Base-by-base conservation (phyloP, 1,140 invertebrate species). In the Macrocentrus cingulum region DNA sequence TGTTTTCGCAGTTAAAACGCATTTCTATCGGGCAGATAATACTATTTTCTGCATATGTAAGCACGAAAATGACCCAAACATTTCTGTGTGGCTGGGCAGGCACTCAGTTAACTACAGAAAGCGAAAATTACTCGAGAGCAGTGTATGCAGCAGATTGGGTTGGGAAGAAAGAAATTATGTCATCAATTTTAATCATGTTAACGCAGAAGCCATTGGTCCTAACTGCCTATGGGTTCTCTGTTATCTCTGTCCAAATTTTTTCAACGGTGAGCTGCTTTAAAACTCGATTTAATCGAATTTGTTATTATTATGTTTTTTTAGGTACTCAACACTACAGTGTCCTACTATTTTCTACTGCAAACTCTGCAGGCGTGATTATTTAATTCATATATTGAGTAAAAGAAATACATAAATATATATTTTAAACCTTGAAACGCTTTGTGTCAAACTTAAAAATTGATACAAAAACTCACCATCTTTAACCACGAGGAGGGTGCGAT, bases 211-310 rank as follows among this genome's bases (percentile, higher is more conserved):
- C 64, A 9, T 34, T 69, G 0, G 16, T 52, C n/a, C 11, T 69
- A 9, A 64, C 15, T 36, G 66, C 60, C 3, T 58, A 53, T 18
- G 52, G 46, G 1, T 61, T 62, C 42, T 63, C 64, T 46, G 15
- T 15, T 8, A 49, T 69, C 22, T 57, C 63, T 7, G 13, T 67
- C 15, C 58, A 67, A 15, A 53, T 64, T 32, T 69, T 69, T 53
- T n/a, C 50, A 1, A 39, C 45, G 49, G 67, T 69, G 59, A 52
- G 19, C 18, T 41, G 7, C n/a, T n/a, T n/a, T n/a, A 39, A 39
- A 11, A 39, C 11, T 39, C 7, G 15, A 39, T 39, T 39, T 8
- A n/a, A n/a, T n/a, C n/a, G n/a, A n/a, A n/a, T n/a, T n/a, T n/a
- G n/a, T n/a, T n/a, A n/a, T n/a, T n/a, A n/a, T n/a, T n/a, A n/a